These are phyloP conservation scores for Tachystola acroxantha DNA, from an alignment of 2,888 invertebrate species.

Conservation along the genomic window DNA sequence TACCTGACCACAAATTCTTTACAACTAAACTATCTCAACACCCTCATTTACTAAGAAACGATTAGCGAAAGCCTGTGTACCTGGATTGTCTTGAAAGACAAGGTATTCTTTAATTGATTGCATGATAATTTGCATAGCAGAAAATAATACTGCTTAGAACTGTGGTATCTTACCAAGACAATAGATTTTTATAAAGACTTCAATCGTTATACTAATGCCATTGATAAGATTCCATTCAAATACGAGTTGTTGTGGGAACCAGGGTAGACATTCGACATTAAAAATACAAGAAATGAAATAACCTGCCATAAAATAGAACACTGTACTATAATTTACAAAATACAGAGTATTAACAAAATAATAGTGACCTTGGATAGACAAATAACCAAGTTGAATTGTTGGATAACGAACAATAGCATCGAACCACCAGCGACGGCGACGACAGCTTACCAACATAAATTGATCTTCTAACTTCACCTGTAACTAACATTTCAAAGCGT, in stretches of 20 bases:
- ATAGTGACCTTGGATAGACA: constrained; percentile 4
- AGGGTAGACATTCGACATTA: no score
- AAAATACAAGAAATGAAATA: no score
- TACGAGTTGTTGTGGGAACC: no score
- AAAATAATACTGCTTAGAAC: no score
- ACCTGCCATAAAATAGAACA: no score
- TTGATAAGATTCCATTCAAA: no score
- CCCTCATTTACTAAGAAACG: neutral
- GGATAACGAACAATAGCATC: constrained; percentile 6
- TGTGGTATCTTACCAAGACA: no score
- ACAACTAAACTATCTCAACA: constrained; percentile 8
- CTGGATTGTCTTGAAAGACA: constrained; percentile 7
- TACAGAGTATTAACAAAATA: neutral
- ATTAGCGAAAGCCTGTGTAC: constrained; percentile 10
- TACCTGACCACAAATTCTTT: constrained; percentile 28
- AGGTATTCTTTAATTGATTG: no score
- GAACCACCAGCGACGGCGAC: neutral
- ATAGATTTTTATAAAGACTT: no score
- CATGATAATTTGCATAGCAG: no score
- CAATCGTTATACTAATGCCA: no score
- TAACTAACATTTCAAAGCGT: neutral
- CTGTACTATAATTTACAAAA: neutral
- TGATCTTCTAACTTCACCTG: neutral
- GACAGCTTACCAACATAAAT: neutral
- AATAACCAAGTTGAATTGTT: neutral